Evolutionary conservation across 2,888 invertebrate genomes (phyloP).

Genomic region (Megalurothrips usitatus): DNA sequence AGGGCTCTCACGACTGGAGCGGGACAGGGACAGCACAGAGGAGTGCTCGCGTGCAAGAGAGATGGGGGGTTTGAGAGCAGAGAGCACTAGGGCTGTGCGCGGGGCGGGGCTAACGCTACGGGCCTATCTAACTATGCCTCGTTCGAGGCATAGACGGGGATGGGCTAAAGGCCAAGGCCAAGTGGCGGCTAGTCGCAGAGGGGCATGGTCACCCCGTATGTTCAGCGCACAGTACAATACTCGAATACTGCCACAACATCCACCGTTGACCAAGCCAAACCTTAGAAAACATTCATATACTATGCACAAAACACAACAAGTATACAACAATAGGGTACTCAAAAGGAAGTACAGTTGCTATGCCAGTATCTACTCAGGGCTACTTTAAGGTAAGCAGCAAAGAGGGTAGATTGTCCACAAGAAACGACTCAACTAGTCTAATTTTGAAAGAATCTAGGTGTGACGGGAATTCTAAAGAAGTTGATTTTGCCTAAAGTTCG

Average conservation of each 20-base stretch:
- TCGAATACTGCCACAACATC: background rate
- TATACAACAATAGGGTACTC: background rate
- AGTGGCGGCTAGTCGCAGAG: background rate
- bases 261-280: conserved; percentile 14
- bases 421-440: background rate
- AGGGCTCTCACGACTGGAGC: conserved; percentile 5
- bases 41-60: conserved; percentile 14
- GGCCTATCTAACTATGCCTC: background rate
- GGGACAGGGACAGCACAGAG: background rate
- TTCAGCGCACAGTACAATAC: no score
- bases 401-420: background rate
- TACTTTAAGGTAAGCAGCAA: background rate
- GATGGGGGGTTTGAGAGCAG: background rate
- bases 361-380: background rate
- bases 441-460: background rate
- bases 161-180: background rate
- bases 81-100: background rate
- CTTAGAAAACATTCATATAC: conserved; percentile 15
- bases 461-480: background rate
- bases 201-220: background rate
- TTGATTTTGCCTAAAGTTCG: background rate
- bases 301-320: background rate
- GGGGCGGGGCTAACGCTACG: background rate
- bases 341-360: background rate
- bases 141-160: background rate